Percentiles rank a stretch among this genome's conserved stretches.
Conservation (phyloP, 2,797 vertebrate species). For the Silurus aristotelis region DNA sequence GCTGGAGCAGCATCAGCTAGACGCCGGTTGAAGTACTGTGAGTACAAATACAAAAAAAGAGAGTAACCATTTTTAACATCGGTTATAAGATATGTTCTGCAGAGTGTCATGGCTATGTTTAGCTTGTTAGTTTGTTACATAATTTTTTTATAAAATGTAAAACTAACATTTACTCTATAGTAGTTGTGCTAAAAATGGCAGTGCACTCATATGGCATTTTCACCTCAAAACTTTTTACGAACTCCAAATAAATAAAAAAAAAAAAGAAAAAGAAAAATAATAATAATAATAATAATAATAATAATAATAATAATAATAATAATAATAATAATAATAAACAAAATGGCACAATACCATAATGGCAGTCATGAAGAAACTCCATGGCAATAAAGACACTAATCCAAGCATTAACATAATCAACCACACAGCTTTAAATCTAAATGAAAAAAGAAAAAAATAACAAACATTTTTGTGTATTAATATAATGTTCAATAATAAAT, state of each 20-base stretch:
- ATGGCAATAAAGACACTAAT: slow-evolving; percentile 86
- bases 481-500: background rate
- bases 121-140: too few relatives aligned
- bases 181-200: too few relatives aligned
- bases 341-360: slow-evolving; percentile 70
- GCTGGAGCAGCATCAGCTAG: slow-evolving; percentile 57
- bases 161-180: too few relatives aligned
- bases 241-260: too few relatives aligned
- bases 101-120: too few relatives aligned
- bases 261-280: background rate
- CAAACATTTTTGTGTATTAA: background rate
- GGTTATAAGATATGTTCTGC: too few relatives aligned
- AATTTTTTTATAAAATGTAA: too few relatives aligned
- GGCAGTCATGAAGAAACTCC: slow-evolving; percentile 95
- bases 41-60: background rate
- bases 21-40: slow-evolving; percentile 85
- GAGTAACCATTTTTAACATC: background rate
- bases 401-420: slow-evolving; percentile 88
- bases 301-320: background rate
- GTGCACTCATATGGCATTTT: background rate
- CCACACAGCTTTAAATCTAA: slow-evolving; percentile 83
- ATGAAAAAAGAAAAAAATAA: background rate
- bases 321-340: background rate
- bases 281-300: background rate
- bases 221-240: too few relatives aligned